phyloP scores from a whole-genome alignment of 2,113 vertebrate species.

The Semnornis frantzii region DNA sequence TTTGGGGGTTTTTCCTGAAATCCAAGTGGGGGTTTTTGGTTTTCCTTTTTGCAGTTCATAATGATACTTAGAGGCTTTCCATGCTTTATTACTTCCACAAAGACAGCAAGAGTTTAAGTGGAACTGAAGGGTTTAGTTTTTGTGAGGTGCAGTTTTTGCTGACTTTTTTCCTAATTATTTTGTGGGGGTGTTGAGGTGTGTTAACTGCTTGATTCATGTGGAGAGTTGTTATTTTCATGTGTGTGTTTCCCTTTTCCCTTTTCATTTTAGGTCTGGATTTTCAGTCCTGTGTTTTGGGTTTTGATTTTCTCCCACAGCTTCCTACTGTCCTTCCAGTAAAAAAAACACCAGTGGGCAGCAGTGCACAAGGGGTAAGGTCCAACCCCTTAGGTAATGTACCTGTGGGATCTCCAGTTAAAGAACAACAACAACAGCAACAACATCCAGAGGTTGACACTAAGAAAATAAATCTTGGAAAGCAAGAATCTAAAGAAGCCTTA shows the following conservation, averaged over 20 bases:
- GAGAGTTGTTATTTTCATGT: not conserved
- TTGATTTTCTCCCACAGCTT: slow-evolving; percentile 81
- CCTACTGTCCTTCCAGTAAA: slow-evolving; percentile 75
- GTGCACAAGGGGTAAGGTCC: slow-evolving; percentile 69
- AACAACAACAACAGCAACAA: slow-evolving; percentile 84
- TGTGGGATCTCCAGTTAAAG: slow-evolving; percentile 80
- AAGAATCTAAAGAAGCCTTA: slow-evolving; percentile 70
- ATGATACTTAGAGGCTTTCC: not conserved
- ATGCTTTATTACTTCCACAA: not conserved
- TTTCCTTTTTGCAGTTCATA: not conserved
- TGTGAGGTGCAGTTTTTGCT: not conserved
- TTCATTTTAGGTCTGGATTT: slow-evolving; percentile 47
- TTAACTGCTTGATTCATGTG: not conserved
- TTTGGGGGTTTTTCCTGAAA: no score
- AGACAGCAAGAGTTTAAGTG: not conserved
- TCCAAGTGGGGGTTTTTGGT: not conserved
- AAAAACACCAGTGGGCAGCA: slow-evolving; percentile 73
- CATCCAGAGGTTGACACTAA: slow-evolving; percentile 58
- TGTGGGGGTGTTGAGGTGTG: not conserved
- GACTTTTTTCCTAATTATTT: not conserved
- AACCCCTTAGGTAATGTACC: slow-evolving; percentile 78
- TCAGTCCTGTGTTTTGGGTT: slow-evolving; percentile 56
- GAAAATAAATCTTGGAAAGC: slow-evolving; percentile 69
- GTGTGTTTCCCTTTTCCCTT: not conserved
- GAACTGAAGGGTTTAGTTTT: not conserved